These are phyloP conservation scores for Phasianus colchicus DNA, from an alignment of 2,113 vertebrate genomes.

Conservation along the genomic window DNA sequence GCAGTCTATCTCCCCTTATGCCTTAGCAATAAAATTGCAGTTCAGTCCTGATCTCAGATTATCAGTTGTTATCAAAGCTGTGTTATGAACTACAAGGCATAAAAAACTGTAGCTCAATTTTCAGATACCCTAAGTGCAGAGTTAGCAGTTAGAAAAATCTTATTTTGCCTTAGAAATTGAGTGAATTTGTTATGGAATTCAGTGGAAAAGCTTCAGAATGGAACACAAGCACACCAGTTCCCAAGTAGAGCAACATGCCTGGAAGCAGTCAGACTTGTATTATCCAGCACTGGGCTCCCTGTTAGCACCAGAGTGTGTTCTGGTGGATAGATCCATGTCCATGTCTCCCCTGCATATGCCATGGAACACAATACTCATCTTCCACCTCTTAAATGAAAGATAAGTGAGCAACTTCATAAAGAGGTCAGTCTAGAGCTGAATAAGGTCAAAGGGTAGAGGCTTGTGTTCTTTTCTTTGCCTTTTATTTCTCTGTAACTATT, in stretches of 20 bases:
- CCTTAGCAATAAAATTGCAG: constrained; percentile 29
- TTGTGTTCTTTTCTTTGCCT: background rate
- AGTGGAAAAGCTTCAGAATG: background rate
- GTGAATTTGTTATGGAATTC: background rate
- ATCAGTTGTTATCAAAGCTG: background rate
- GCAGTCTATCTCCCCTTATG: background rate
- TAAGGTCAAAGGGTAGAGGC: background rate
- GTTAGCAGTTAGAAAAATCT: constrained; percentile 10
- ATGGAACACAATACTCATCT: background rate
- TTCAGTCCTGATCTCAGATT: constrained; percentile 11
- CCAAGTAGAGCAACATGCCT: background rate
- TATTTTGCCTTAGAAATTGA: background rate
- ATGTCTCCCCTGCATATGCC: background rate
- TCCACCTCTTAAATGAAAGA: background rate
- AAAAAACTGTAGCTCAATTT: background rate
- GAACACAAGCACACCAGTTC: background rate
- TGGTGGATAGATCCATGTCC: background rate
- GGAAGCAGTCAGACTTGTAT: background rate
- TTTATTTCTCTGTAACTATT: background rate
- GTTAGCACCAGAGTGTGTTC: background rate
- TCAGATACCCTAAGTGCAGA: constrained; percentile 6
- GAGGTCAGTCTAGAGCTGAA: background rate
- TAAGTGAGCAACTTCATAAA: background rate
- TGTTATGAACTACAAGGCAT: background rate
- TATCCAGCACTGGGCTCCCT: background rate